Percentiles rank a stretch among this genome's conserved stretches.
Evolutionary conservation across 2,797 vertebrate species (phyloP).

Genomic region (Artibeus lituratus): DNA sequence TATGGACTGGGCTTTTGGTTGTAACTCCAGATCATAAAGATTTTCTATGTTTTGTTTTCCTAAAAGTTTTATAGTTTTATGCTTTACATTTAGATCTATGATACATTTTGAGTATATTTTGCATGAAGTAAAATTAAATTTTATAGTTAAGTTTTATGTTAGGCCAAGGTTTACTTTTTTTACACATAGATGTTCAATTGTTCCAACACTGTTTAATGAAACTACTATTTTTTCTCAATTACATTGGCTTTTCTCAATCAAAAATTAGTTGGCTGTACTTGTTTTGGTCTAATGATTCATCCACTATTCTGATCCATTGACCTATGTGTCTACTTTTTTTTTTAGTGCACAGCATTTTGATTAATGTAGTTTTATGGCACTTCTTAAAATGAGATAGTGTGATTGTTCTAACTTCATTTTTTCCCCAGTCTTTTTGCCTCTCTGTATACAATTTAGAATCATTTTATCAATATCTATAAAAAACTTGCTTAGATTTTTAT

Average conservation of each 20-base stretch:
- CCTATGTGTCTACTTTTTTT: not conserved
- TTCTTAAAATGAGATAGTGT: not conserved
- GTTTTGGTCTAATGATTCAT: not conserved
- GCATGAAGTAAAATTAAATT: not conserved
- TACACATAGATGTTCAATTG: not conserved
- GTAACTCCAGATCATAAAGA: not conserved
- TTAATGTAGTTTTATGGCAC: not conserved
- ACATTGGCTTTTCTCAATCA: not conserved
- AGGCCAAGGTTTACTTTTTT: not conserved
- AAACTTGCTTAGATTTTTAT: not conserved
- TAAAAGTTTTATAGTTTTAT: not conserved
- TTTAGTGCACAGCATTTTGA: not conserved
- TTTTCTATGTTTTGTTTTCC: slow-evolving; percentile 3
- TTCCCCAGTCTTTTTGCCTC: not conserved
- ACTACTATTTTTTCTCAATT: not conserved
- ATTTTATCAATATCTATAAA: not conserved
- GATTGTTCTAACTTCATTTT: not conserved
- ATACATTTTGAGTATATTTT: not conserved
- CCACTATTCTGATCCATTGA: not conserved
- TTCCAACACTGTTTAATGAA: not conserved
- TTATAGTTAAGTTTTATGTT: not conserved
- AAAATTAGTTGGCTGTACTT: not conserved
- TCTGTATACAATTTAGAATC: not conserved
- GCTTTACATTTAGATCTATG: not conserved
- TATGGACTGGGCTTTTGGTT: not conserved